These are phyloP conservation scores for Triops cancriformis DNA, from an alignment of 1,140 invertebrate species.

Conservation along the genomic window DNA sequence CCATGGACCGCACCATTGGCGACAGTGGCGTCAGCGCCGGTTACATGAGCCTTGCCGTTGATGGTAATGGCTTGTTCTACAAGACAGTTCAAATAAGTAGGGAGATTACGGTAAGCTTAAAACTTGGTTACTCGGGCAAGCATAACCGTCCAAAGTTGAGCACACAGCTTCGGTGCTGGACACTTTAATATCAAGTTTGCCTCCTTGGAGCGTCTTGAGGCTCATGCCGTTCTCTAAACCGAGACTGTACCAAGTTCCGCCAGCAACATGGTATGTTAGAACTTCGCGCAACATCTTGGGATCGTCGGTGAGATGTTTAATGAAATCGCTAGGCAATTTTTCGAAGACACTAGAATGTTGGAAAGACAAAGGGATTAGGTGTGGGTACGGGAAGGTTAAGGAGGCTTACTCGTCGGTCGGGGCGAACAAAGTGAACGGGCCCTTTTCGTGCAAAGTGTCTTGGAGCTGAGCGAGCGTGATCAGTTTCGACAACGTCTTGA, in stretches of 20 bases:
- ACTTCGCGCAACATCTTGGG: slow-evolving; percentile 25
- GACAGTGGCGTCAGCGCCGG: slow-evolving; percentile 20
- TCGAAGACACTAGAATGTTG: slow-evolving; percentile 18
- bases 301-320: slow-evolving; percentile 28
- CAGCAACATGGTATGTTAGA: slow-evolving; percentile 26
- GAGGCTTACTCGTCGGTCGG: slow-evolving; percentile 25
- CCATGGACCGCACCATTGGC: slow-evolving; percentile 28
- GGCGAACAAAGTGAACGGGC: slow-evolving; percentile 28
- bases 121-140: background rate
- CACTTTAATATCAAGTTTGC: slow-evolving; percentile 1
- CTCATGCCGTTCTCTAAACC: slow-evolving; percentile 26
- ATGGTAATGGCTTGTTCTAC: slow-evolving; percentile 17
- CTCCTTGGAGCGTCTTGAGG: slow-evolving; percentile 21
- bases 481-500: slow-evolving; percentile 26
- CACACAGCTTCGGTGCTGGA: background rate
- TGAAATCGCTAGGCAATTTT: slow-evolving; percentile 25
- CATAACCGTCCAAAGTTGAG: background rate
- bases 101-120: background rate
- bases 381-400: background rate
- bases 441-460: slow-evolving; percentile 25
- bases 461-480: slow-evolving; percentile 20
- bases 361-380: background rate
- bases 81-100: background rate
- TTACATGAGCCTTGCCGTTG: slow-evolving; percentile 23
- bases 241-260: slow-evolving; percentile 23